Evolutionary conservation across 2,113 vertebrate genomes (phyloP).

Genomic region (Vulpes lagopus): DNA sequence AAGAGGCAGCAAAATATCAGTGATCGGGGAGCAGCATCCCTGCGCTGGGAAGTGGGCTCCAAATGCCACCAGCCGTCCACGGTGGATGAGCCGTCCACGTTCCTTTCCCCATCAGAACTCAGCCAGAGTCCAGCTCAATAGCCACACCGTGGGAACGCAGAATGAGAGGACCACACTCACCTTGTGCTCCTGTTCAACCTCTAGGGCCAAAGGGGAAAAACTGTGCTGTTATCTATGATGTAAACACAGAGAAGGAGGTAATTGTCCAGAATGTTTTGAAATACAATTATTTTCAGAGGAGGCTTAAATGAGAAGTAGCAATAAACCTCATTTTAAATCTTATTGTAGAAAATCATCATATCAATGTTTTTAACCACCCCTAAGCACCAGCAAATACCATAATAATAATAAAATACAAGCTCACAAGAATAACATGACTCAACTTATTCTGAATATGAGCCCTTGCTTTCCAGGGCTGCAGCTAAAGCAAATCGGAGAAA

Average conservation of each 20-base stretch:
- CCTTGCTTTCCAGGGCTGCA: not conserved
- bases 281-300: not conserved
- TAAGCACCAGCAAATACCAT: not conserved
- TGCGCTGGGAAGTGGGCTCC: not conserved
- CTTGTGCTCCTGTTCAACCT: not conserved
- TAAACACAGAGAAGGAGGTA: not conserved
- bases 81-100: not conserved
- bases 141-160: not conserved
- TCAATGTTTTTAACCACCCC: not conserved
- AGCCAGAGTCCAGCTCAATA: not conserved
- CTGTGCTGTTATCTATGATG: not conserved
- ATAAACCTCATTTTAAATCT: not conserved
- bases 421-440: not conserved
- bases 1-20: conserved; percentile 71
- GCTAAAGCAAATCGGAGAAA: conserved; percentile 25
- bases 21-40: not conserved
- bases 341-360: not conserved
- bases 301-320: not conserved
- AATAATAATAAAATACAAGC: conserved; percentile 19
- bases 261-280: not conserved
- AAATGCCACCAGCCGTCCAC: conserved; percentile 10
- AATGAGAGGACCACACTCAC: not conserved
- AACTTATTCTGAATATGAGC: not conserved
- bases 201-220: not conserved
- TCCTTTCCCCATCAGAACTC: not conserved